Evolutionary conservation across 1,140 invertebrate species (phyloP), one percentile per base, ranked within the genome.

Genomic region (Meteorus sp.): DNA sequence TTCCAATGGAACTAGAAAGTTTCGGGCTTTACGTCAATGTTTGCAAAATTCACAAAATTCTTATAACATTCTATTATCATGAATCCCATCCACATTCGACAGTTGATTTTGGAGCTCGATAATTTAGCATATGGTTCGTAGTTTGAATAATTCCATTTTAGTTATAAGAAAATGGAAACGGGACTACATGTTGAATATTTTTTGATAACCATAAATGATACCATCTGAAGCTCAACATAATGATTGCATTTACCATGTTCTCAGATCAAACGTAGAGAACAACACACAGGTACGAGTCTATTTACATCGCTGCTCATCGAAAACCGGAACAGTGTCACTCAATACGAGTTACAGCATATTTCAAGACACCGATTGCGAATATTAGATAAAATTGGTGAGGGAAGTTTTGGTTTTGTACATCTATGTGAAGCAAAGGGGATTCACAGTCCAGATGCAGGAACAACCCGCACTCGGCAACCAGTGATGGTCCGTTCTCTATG

Each of bases 391-490:
- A 84, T 95, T 39, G 93, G 92, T 51, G 91, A 94, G 78, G 92
- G 92, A 58, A 87, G 89, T 62, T 93, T 94, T 74, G 92, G 93
- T 71, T 89, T 90, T 85, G 92, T 94, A 77, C 87, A 90, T 70
- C 69, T 91, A 1, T 90, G 89, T 71, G 88, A 90, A 72, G 88
- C 88, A 13, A 86, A 89, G 66, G 86, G 86, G 25, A 83, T 89
- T 20, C 67, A 70, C 50, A 73, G 66, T 67, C 83, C 84, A 1
- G 88, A 89, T 53, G 82, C 85, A 65, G 76, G 72, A 29, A 85
- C 85, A 5, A 85, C 83, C 51, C 83, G 85, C 59, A 85, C 84
- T 59, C 85, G 85, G 59, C 84, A 87, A 67, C 76, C 88, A 61
- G 88, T 91, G 17, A 85, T 90, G 60, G 89, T 91, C 1, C 88